Evolutionary conservation across 2,797 vertebrate genomes (phyloP).

Genomic region (Lithobates sylvaticus): DNA sequence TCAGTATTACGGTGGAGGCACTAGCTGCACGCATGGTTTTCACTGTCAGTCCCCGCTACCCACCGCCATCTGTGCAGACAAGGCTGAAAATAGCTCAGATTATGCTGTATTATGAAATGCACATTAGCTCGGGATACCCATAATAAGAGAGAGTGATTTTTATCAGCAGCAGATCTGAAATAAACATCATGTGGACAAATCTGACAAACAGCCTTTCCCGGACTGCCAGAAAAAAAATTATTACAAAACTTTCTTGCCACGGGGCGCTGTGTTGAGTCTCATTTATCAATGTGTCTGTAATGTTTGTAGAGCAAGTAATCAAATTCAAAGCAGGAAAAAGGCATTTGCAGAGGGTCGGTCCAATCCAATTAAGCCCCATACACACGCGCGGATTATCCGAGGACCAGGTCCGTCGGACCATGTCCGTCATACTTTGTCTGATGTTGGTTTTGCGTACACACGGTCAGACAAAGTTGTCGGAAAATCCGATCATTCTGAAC

Average conservation of each 20-base stretch:
- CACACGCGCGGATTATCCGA: too few species aligned
- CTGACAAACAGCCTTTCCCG: background rate
- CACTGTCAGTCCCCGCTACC: conserved; percentile 13
- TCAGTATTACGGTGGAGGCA: background rate
- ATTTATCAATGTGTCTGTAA: background rate
- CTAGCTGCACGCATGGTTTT: background rate
- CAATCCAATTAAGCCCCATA: too few species aligned
- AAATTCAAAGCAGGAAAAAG: too few species aligned
- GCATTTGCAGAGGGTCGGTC: too few species aligned
- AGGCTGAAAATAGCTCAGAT: background rate
- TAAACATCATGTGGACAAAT: background rate
- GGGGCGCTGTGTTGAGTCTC: background rate
- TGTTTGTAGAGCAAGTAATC: too few species aligned
- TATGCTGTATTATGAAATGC: background rate
- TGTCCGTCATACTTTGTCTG: too few species aligned
- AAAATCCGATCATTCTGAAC: too few species aligned
- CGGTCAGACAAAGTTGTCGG: too few species aligned
- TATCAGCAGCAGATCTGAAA: background rate
- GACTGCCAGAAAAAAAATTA: background rate
- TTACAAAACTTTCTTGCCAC: background rate
- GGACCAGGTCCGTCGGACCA: too few species aligned
- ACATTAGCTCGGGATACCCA: background rate
- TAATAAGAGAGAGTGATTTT: background rate
- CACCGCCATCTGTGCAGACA: conserved; percentile 36
- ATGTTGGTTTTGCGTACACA: too few species aligned